Evolutionary conservation across 1,140 invertebrate genomes (phyloP).

Genomic region (Zophobas atratus): DNA sequence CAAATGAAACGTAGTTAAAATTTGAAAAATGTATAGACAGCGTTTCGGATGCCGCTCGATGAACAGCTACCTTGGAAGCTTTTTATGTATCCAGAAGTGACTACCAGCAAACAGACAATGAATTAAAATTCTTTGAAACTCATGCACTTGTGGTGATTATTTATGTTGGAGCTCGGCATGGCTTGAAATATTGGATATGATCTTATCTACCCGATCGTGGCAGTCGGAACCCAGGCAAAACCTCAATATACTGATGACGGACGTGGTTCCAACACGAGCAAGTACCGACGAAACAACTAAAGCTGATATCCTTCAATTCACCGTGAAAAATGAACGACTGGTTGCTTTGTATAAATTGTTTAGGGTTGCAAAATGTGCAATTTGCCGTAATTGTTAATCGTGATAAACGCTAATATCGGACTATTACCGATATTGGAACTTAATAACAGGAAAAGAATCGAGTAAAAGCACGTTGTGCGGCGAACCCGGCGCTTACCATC

Average conservation of each 20-base stretch:
- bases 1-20: slow-evolving; percentile 54
- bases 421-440: slow-evolving; percentile 6
- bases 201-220: slow-evolving; percentile 52
- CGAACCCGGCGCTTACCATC: neutral
- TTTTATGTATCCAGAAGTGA: slow-evolving; percentile 52
- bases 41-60: slow-evolving; percentile 45
- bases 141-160: slow-evolving; percentile 55
- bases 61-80: slow-evolving; percentile 48
- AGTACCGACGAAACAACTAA: neutral
- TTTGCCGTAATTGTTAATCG: neutral
- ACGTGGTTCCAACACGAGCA: neutral
- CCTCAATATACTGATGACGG: slow-evolving; percentile 9
- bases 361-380: neutral
- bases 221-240: slow-evolving; percentile 9
- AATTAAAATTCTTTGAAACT: slow-evolving; percentile 60
- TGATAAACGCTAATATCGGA: neutral
- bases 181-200: slow-evolving; percentile 57
- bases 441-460: neutral
- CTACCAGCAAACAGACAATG: slow-evolving; percentile 56
- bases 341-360: slow-evolving; percentile 13
- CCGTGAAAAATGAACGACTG: too few species aligned
- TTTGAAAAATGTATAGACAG: slow-evolving; percentile 53
- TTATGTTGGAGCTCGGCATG: slow-evolving; percentile 51
- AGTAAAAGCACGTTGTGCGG: neutral
- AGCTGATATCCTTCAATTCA: too few species aligned